These are phyloP conservation scores for Aurelia aurita DNA, from an alignment of 30 jellyfish, hydroid and myxozoan species.

Conservation along the genomic window DNA sequence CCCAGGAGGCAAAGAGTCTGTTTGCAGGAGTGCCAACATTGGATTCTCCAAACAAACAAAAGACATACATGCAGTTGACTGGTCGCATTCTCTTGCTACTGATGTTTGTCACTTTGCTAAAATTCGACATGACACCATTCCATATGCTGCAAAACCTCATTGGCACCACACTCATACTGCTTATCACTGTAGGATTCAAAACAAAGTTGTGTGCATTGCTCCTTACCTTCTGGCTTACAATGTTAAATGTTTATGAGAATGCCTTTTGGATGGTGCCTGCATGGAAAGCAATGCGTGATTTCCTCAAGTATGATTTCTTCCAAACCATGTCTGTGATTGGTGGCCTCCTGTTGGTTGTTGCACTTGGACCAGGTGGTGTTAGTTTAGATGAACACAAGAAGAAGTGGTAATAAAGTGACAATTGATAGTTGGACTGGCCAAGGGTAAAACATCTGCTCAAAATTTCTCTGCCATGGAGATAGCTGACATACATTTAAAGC, in stretches of 20 bases:
- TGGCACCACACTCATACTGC: slow-evolving; percentile 86
- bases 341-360: slow-evolving; percentile 96
- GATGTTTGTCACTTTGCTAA: slow-evolving; percentile 96
- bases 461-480: too few species aligned
- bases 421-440: too few species aligned
- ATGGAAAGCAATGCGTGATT: slow-evolving; percentile 98
- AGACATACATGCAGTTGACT: slow-evolving; percentile 98
- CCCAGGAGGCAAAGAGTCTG: slow-evolving; percentile 95
- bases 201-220: slow-evolving; percentile 96
- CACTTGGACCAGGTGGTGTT: slow-evolving; percentile 99
- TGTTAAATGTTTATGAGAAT: slow-evolving; percentile 87
- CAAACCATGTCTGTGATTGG: slow-evolving; percentile 99
- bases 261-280: slow-evolving; percentile 99
- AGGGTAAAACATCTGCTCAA: too few species aligned
- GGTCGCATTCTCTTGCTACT: slow-evolving; percentile 96
- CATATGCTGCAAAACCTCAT: slow-evolving; percentile 87
- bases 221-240: slow-evolving; percentile 81
- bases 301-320: slow-evolving; percentile 97
- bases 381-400: slow-evolving; percentile 98
- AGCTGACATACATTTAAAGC: too few species aligned
- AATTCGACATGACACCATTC: slow-evolving; percentile 93
- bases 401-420: slow-evolving; percentile 80
- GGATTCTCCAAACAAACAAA: slow-evolving; percentile 92
- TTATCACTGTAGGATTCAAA: slow-evolving; percentile 98
- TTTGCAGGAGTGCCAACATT: slow-evolving; percentile 99